Base-by-base conservation (phyloP, 2,113 vertebrate species). In the Vicugna pacos region DNA sequence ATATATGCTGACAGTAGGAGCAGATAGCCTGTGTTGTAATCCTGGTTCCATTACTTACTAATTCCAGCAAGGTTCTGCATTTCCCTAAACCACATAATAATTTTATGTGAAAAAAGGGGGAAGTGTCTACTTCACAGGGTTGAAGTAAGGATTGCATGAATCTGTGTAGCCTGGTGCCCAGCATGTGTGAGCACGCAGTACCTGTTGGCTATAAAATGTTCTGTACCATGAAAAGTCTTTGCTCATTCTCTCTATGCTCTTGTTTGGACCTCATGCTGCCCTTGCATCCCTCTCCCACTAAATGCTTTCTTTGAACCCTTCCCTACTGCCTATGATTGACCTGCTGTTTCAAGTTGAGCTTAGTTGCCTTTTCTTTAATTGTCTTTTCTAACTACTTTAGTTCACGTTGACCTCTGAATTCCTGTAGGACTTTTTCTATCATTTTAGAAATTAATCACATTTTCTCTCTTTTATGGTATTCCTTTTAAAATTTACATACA, bases 331-430 rank as follows among this genome's bases (percentile, higher is more conserved):
- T 97, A 19, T 50, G 58, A 22, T 54, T 79, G 81, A 52, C 30
- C 19, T 88, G 69, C 72, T 48, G 8, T 94, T 87, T 95, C 58
- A 69, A 28, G 22, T 90, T 91, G 89, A 46, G 1, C n/a, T 76
- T 12, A 19, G 7, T 76, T 67, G 24, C 58, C 19, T 93, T 58
- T 65, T 65, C 35, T 62, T 80, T 42, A 62, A 42, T 89, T 28
- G 42, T 70, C 9, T 80, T 86, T 91, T 70, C 58, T 90, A 32
- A 91, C 32, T 76, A 12, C 9, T 80, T 2, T 22, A 80, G 65
- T 93, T 95, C 85, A 83, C 4, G 6, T 83, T 91, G 76, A 94
- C 60, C 69, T 98, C 91, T 96, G 81, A 94, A 62, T 82, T 89
- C 28, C 60, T 91, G 0, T 32, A 67, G 65, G 14, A 24, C 10